phyloP scores from a whole-genome alignment of 1,140 invertebrate species.

The Ceratosolen solmsi region DNA sequence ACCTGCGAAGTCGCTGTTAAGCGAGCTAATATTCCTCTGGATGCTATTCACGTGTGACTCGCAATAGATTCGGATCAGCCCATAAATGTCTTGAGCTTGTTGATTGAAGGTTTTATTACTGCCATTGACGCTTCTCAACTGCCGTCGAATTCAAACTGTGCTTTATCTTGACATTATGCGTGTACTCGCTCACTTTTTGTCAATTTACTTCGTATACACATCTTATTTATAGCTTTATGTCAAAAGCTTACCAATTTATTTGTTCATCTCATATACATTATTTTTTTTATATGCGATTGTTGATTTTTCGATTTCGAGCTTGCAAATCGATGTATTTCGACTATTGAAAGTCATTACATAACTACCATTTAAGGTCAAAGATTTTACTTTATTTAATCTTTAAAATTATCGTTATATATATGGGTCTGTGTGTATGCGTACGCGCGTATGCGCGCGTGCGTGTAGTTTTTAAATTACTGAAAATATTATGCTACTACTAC shows the following conservation, averaged over 20 bases:
- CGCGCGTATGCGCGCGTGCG: too few species aligned
- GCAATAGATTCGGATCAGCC: conserved; percentile 33
- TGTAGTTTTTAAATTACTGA: too few species aligned
- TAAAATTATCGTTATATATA: too few species aligned
- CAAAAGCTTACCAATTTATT: neutral
- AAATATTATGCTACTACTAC: too few species aligned
- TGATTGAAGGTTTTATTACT: conserved; percentile 2
- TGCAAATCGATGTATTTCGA: too few species aligned
- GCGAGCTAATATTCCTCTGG: neutral
- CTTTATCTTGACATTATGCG: neutral
- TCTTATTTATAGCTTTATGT: neutral
- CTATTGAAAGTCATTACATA: neutral
- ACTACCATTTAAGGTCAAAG: neutral
- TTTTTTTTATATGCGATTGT: neutral
- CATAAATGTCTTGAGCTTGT: conserved; percentile 29
- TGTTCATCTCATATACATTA: neutral
- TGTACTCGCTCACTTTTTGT: neutral
- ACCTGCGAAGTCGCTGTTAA: neutral
- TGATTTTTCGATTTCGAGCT: too few species aligned
- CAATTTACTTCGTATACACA: neutral
- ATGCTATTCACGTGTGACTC: neutral
- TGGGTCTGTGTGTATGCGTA: too few species aligned
- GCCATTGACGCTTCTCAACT: neutral
- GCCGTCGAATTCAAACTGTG: neutral
- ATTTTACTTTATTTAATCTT: neutral